Base-by-base conservation (phyloP, 2,797 vertebrate species). In the Furcifer pardalis region DNA sequence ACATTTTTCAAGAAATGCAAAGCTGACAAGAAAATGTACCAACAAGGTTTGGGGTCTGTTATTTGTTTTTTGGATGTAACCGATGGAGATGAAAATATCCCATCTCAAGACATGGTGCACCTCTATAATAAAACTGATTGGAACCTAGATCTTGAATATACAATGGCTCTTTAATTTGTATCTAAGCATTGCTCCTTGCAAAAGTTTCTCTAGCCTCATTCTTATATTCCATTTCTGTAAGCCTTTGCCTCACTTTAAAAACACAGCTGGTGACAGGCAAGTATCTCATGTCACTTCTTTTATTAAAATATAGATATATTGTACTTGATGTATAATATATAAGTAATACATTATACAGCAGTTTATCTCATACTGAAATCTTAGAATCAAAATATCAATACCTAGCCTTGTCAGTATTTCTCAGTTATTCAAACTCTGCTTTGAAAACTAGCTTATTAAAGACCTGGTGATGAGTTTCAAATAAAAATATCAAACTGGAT, bases 261-360 rank as follows among this genome's bases (percentile, higher is more conserved):
- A 35, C 60, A 75, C 46, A n/a, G 52, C 73, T 49, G 65, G 25
- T 60, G 84, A 86, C 84, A 81, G 77, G 73, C 40, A 75, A 81
- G 72, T 75, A 76, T 46, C 49, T 71, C 52, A 7, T 81, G 79
- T 71, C 73, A 77, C 73, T 76, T 77, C 63, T 49, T 56, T 77
- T 81, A 81, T 75, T 85, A 76, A 81, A 77, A 81, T 81, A 81
- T 69, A 77, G n/a, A 81, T 86, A 86, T 49, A 77, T 68, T 52
- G 37, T 76, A 77, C 73, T 86, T 86, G 84, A 86, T 86, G 79
- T 86, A 86, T 86, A 86, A 86, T 86, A 86, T 76, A 86, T 81
- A 86, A 86, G 84, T 23, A 77, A 77, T 81, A 81, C 63, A 86
- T 86, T 86, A 86, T 86, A 81, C 73, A 86, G 73, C 52, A 46